These are phyloP conservation scores for Botia almorhae DNA, from an alignment of 2,797 vertebrate species.

Conservation along the genomic window DNA sequence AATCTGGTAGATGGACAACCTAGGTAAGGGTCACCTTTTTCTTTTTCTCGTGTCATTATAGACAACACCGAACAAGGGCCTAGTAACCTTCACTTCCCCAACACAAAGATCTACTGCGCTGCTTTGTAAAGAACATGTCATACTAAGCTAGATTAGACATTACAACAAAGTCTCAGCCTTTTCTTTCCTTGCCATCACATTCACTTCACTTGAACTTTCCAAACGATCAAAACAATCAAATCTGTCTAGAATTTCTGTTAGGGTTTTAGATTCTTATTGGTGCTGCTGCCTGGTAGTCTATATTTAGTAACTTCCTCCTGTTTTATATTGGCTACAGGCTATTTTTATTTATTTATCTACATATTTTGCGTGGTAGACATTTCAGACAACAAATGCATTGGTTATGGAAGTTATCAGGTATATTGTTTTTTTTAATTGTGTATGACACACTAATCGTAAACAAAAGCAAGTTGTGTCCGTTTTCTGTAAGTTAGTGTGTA, in stretches of 20 bases:
- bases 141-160: neutral
- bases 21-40: neutral
- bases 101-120: constrained; percentile 4
- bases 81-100: neutral
- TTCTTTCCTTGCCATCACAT: neutral
- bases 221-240: neutral
- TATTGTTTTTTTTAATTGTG: too few species aligned
- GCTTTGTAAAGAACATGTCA: constrained; percentile 21
- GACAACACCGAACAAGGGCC: neutral
- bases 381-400: neutral
- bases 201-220: neutral
- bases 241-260: neutral
- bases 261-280: too few species aligned
- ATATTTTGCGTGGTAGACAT: neutral
- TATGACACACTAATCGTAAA: neutral
- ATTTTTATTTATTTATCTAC: neutral
- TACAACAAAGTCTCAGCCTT: neutral
- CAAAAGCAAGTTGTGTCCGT: too few species aligned
- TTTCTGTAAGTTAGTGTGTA: neutral
- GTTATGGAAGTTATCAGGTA: neutral
- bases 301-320: neutral
- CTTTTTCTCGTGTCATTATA: neutral
- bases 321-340: too few species aligned
- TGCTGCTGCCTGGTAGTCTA: neutral
- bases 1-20: neutral